These are phyloP conservation scores for Syritta pipiens DNA, from an alignment of 2,888 invertebrate genomes.

Conservation along the genomic window DNA sequence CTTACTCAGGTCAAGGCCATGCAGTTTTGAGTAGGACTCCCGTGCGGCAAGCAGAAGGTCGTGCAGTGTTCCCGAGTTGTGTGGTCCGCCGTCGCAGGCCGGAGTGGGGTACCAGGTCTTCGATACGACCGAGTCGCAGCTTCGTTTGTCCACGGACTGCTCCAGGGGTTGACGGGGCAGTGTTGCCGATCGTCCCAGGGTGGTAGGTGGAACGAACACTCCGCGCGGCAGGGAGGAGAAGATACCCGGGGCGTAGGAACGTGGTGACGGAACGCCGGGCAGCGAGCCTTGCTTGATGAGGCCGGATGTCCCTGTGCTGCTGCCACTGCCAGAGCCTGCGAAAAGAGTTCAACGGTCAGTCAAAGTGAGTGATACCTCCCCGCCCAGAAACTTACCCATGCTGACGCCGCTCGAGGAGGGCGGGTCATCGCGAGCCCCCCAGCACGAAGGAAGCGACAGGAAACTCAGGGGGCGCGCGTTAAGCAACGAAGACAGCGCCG, in stretches of 20 bases:
- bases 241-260: constrained; percentile 76
- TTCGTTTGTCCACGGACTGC: constrained; percentile 79
- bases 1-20: constrained; percentile 81
- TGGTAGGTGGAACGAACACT: constrained; percentile 79
- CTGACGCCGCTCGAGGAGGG: constrained; percentile 80
- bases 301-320: constrained; percentile 78
- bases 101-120: constrained; percentile 81
- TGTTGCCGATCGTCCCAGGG: constrained; percentile 80
- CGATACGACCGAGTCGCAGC: constrained; percentile 81
- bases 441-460: constrained; percentile 80
- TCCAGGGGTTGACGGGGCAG: constrained; percentile 80
- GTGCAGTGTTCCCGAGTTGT: constrained; percentile 75
- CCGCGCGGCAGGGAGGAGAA: constrained; percentile 81
- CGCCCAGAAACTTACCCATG: constrained; percentile 77
- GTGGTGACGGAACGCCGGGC: constrained; percentile 74
- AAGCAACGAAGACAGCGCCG: constrained; percentile 80
- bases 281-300: constrained; percentile 75
- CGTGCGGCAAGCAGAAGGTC: constrained; percentile 77
- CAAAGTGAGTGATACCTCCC: background rate
- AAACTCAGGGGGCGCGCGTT: constrained; percentile 80
- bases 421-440: constrained; percentile 81
- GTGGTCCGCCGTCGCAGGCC: constrained; percentile 79
- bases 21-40: constrained; percentile 80
- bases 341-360: background rate
- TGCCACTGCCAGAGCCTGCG: constrained; percentile 79